Conservation (phyloP, 2,797 vertebrate species). For the Varecia variegata region DNA sequence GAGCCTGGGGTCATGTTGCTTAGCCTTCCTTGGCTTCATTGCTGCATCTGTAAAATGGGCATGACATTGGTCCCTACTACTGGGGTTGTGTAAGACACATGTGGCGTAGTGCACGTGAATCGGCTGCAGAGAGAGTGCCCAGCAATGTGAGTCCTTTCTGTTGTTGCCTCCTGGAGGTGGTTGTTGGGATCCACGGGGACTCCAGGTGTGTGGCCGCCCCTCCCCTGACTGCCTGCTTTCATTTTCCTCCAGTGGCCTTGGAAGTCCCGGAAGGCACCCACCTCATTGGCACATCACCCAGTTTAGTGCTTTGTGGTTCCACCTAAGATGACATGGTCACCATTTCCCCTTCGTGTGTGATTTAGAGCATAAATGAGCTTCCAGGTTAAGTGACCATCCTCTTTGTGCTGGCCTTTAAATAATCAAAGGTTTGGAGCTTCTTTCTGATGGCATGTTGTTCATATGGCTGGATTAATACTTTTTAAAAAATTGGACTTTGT, state of each 20-base stretch:
- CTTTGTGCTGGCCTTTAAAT: neutral
- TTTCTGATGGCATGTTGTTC: neutral
- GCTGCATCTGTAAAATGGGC: neutral
- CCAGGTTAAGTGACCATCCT: neutral
- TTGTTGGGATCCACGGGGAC: rapidly evolving
- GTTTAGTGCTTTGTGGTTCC: neutral
- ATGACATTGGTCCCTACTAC: rapidly evolving
- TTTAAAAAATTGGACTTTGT: neutral
- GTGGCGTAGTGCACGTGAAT: rapidly evolving
- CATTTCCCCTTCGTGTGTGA: neutral
- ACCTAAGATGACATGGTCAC: rapidly evolving
- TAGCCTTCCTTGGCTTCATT: too few species aligned
- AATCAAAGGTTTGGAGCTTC: neutral
- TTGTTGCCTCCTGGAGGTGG: rapidly evolving
- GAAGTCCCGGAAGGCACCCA: neutral
- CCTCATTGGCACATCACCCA: rapidly evolving
- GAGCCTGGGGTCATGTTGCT: neutral
- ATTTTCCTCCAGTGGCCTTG: rapidly evolving
- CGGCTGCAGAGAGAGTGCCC: too few species aligned
- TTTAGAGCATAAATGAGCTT: neutral
- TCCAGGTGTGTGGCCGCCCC: rapidly evolving
- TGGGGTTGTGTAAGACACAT: rapidly evolving
- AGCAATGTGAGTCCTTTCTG: rapidly evolving
- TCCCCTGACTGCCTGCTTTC: neutral
- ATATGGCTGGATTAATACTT: neutral